A percentile compares a stretch with the other conserved stretches of the same genome.
Conservation (phyloP, 2,113 vertebrate genomes). For the Otolemur garnettii region DNA sequence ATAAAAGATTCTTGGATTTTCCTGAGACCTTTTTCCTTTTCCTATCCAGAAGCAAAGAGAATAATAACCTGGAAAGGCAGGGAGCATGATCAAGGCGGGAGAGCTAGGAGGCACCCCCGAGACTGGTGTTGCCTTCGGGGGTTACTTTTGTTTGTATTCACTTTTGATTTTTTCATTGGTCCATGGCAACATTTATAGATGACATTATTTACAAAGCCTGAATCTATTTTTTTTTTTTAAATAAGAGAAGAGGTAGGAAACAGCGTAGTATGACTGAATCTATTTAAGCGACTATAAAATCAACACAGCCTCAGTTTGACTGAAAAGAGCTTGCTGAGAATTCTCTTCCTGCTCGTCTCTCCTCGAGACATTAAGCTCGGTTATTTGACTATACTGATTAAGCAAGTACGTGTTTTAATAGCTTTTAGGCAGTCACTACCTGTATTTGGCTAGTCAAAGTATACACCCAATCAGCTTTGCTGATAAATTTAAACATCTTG, state of each 20-base stretch:
- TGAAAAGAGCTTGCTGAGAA: neutral
- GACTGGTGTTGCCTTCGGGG: neutral
- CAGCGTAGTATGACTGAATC: neutral
- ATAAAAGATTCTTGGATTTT: neutral
- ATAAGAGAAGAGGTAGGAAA: too few relatives aligned
- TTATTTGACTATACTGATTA: neutral
- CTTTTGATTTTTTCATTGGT: neutral
- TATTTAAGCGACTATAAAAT: neutral
- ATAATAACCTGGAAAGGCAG: neutral
- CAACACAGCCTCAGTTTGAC: neutral
- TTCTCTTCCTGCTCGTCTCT: neutral
- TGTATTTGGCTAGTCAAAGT: conserved; percentile 23
- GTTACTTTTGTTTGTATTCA: conserved; percentile 20
- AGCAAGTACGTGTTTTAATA: neutral
- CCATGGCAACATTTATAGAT: neutral
- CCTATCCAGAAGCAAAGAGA: conserved; percentile 17
- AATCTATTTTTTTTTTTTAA: neutral
- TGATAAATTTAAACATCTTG: neutral
- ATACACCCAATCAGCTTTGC: neutral
- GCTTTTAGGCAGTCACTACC: neutral
- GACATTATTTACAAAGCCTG: conserved; percentile 44
- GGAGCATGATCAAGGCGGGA: neutral
- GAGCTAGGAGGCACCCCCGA: neutral
- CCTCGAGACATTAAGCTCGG: neutral
- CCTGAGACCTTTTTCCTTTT: neutral